These are phyloP conservation scores for Synergus umbraculus DNA, from an alignment of 2,888 invertebrate genomes.

Conservation along the genomic window DNA sequence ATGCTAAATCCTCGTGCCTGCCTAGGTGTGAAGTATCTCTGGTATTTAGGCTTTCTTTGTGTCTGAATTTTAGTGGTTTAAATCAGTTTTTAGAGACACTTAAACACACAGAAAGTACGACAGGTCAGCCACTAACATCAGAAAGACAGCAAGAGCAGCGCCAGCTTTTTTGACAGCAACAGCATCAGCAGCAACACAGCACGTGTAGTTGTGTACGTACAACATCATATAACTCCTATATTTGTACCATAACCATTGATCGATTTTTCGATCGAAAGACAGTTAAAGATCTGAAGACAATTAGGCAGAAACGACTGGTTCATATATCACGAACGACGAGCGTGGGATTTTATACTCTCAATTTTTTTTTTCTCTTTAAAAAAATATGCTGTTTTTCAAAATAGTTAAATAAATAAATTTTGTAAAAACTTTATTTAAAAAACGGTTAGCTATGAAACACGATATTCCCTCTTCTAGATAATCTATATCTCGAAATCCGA, in stretches of 20 bases:
- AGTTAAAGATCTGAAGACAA: constrained; percentile 14
- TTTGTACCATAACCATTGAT: constrained; percentile 26
- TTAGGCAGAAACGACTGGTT: constrained; percentile 36
- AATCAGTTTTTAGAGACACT: constrained; percentile 43
- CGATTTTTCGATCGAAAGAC: constrained; percentile 4
- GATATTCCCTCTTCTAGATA: background rate
- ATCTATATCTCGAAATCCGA: background rate
- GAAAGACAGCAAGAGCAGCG: constrained; percentile 63
- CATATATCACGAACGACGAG: constrained; percentile 11
- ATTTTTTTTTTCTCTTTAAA: background rate
- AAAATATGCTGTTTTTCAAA: background rate
- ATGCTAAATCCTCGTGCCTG: constrained; percentile 34
- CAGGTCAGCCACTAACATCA: constrained; percentile 66
- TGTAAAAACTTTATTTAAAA: background rate
- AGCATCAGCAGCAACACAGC: constrained; percentile 61
- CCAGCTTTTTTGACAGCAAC: constrained; percentile 55
- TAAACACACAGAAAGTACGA: constrained; percentile 61
- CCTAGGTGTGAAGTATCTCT: constrained; percentile 38
- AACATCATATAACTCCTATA: constrained; percentile 20
- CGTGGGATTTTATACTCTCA: background rate
- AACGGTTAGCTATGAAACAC: too few relatives aligned
- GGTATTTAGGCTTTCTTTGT: constrained; percentile 27
- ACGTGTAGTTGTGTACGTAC: constrained; percentile 39
- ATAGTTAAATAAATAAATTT: background rate
- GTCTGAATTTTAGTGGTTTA: constrained; percentile 44